phyloP scores from a whole-genome alignment of 2,888 invertebrate species.

The Troides oblongomaculatus region DNA sequence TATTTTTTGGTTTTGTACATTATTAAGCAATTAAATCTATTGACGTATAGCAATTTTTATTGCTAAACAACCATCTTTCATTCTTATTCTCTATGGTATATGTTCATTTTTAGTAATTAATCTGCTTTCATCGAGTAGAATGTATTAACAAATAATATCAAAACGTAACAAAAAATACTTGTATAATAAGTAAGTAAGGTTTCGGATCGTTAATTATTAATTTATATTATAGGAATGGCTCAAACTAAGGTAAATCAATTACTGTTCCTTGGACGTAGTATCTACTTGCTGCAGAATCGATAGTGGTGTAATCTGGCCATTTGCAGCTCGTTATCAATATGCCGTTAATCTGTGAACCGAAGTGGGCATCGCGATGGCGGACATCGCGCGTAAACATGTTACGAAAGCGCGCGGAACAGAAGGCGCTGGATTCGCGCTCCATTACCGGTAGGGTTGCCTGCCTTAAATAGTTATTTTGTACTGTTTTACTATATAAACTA shows the following conservation, averaged over 20 bases:
- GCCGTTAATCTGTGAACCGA: conserved; percentile 36
- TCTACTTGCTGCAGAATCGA: conserved; percentile 21
- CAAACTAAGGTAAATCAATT: neutral
- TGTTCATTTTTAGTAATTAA: too few relatives aligned
- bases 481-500: neutral
- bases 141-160: too few relatives aligned
- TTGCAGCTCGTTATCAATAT: conserved; percentile 34
- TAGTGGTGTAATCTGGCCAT: conserved; percentile 25
- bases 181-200: too few relatives aligned
- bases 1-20: too few relatives aligned
- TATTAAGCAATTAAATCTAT: too few relatives aligned
- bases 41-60: too few relatives aligned
- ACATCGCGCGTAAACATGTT: conserved; percentile 48
- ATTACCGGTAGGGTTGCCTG: conserved; percentile 50
- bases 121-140: too few relatives aligned
- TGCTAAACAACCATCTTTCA: too few relatives aligned
- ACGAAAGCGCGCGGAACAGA: conserved; percentile 66
- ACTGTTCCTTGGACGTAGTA: neutral
- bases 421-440: conserved; percentile 70
- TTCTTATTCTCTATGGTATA: too few relatives aligned
- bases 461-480: conserved; percentile 10
- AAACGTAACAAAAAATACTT: too few relatives aligned
- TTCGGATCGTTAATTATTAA: too few relatives aligned
- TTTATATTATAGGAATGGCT: too few relatives aligned
- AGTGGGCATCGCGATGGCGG: conserved; percentile 30